Conservation (phyloP, 2,888 invertebrate genomes). For the Punctoribates punctum region DNA sequence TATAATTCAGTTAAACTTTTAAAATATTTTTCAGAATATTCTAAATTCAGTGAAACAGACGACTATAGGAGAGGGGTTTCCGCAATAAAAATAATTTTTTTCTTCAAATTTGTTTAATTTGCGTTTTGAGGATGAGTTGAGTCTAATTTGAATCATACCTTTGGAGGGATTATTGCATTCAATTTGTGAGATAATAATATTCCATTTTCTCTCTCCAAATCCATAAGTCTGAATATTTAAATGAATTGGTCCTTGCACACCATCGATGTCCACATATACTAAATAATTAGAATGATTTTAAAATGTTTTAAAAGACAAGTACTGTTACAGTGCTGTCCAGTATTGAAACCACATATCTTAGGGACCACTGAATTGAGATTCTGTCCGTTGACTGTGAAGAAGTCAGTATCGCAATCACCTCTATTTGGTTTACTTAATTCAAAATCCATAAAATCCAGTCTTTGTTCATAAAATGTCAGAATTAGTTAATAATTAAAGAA, state of each 20-base stretch:
- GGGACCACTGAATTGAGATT: slow-evolving; percentile 46
- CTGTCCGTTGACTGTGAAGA: slow-evolving; percentile 45
- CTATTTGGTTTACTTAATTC: slow-evolving; percentile 44
- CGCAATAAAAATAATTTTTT: no score
- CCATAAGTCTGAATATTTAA: slow-evolving; percentile 45
- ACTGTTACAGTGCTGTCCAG: slow-evolving; percentile 46
- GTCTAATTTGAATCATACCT: slow-evolving; percentile 28
- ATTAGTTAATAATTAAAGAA: background rate
- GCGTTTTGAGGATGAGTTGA: no score
- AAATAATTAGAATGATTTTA: background rate
- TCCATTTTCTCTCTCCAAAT: slow-evolving; percentile 46
- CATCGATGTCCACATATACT: slow-evolving; percentile 48
- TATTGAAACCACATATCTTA: slow-evolving; percentile 47
- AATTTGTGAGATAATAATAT: slow-evolving; percentile 46
- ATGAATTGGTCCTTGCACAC: slow-evolving; percentile 44
- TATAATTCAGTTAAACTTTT: slow-evolving; percentile 36
- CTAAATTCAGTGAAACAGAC: no score
- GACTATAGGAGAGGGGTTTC: no score
- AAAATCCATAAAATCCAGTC: slow-evolving; percentile 47
- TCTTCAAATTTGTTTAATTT: no score
- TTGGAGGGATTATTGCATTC: slow-evolving; percentile 47
- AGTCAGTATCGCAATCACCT: slow-evolving; percentile 46
- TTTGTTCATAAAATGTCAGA: background rate
- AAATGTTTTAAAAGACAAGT: no score
- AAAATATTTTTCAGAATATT: no score